phyloP scores from a whole-genome alignment of 1,140 invertebrate species.

The Maconellicoccus hirsutus region DNA sequence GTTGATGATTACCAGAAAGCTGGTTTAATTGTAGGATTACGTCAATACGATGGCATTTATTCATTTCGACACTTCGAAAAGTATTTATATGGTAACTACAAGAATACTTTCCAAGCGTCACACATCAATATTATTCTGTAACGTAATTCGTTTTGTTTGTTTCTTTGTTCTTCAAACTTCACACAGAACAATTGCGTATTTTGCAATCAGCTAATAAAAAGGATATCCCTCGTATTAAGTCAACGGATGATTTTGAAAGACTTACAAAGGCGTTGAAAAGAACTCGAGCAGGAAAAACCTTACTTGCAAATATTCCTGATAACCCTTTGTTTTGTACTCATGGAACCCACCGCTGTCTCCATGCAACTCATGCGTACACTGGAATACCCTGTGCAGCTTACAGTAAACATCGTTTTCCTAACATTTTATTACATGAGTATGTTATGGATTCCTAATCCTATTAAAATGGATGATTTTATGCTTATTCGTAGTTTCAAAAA shows the following conservation, averaged over 20 bases:
- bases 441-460: too few species aligned
- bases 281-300: slow-evolving; percentile 32
- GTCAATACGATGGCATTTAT: slow-evolving; percentile 55
- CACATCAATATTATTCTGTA: too few species aligned
- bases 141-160: too few species aligned
- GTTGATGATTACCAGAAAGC: slow-evolving; percentile 68
- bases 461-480: too few species aligned
- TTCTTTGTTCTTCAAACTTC: too few species aligned
- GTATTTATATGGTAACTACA: slow-evolving; percentile 70
- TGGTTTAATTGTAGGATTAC: slow-evolving; percentile 54
- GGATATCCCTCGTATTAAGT: slow-evolving; percentile 38
- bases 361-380: slow-evolving; percentile 80
- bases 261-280: slow-evolving; percentile 40
- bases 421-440: too few species aligned
- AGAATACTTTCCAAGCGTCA: too few species aligned
- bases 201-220: slow-evolving; percentile 49
- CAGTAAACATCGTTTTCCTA: slow-evolving; percentile 45
- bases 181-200: slow-evolving; percentile 55
- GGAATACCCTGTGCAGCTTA: slow-evolving; percentile 73
- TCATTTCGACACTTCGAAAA: slow-evolving; percentile 80
- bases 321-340: slow-evolving; percentile 61
- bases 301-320: slow-evolving; percentile 34
- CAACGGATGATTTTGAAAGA: slow-evolving; percentile 46
- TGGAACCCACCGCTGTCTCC: slow-evolving; percentile 73
- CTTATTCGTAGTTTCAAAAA: slow-evolving; percentile 46